Base-by-base conservation (phyloP, 2,888 invertebrate species). In the Drosophila anomelani region DNA sequence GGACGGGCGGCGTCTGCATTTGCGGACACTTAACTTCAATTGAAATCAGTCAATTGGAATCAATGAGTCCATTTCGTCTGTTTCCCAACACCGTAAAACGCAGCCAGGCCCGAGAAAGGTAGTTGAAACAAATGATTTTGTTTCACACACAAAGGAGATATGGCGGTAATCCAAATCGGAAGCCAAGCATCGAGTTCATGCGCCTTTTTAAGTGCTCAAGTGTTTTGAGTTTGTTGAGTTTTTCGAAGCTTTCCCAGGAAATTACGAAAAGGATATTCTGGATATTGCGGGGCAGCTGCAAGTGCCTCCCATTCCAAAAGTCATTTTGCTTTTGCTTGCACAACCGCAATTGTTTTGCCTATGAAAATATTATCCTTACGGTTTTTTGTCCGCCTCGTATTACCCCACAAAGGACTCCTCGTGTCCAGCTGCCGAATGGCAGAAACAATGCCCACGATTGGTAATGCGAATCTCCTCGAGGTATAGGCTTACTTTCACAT, bases 31-130 rank as follows among this genome's bases (percentile, higher is more conserved):
- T 90, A 90, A 91, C 86, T 91, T 89, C 87, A 92, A 91, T 91
- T 89, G 88, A 88, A 89, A 81, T 90, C 92, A 92, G 91, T 92
- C 92, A 92, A 88, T 91, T 86, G 92, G 92, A 92, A 92, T 92
- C 91, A 90, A 92, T 91, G 91, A 91, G 88, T 89, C 78, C 89
- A 87, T 90, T 85, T 90, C 86, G 84, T 82, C 88, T 90, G 90
- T 91, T 91, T 90, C 87, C 90, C 89, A 90, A 90, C 86, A 86
- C 81, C 79, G 69, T 76, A 81, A 76, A 88, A 77, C 76, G 81
- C 55, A 72, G 23, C 46, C 44, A 57, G 72, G 64, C 36, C 49
- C 34, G 51, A 47, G 47, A 23, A 76, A 64, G 74, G 85, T 79
- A 87, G 79, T 82, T 81, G 85, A 87, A 86, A 86, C 84, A 85